Percentiles rank a stretch among this genome's conserved stretches.
phyloP scores from a whole-genome alignment of 2,797 vertebrate species.

The Eidolon dupreanum region DNA sequence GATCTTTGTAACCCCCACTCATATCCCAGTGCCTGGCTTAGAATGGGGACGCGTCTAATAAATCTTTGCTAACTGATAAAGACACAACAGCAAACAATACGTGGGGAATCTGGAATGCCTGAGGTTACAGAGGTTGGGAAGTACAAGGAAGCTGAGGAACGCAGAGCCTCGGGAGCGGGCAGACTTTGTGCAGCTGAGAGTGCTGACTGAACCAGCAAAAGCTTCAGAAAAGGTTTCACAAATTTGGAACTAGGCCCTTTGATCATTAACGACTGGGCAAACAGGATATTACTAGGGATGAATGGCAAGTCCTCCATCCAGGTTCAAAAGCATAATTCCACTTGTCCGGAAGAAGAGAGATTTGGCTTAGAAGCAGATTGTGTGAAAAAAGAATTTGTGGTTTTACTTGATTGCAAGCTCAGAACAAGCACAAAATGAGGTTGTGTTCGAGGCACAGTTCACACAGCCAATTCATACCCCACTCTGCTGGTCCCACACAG shows the following conservation, averaged over 20 bases:
- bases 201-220: neutral
- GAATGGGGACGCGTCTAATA: neutral
- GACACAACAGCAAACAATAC: neutral
- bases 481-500: neutral
- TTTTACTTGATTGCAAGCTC: neutral
- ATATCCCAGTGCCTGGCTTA: neutral
- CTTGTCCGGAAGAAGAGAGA: neutral
- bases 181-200: neutral
- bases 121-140: neutral
- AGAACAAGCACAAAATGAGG: neutral
- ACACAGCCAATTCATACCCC: fast-evolving
- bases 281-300: neutral
- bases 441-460: neutral
- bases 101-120: neutral
- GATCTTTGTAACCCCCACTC: neutral
- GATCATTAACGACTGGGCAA: neutral
- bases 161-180: neutral
- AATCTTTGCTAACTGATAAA: neutral
- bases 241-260: neutral
- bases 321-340: neutral
- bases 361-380: neutral
- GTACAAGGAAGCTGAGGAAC: neutral
- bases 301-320: neutral
- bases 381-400: neutral
- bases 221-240: neutral